phyloP scores from a whole-genome alignment of 2,113 vertebrate genomes.

The Vireo altiloquus region DNA sequence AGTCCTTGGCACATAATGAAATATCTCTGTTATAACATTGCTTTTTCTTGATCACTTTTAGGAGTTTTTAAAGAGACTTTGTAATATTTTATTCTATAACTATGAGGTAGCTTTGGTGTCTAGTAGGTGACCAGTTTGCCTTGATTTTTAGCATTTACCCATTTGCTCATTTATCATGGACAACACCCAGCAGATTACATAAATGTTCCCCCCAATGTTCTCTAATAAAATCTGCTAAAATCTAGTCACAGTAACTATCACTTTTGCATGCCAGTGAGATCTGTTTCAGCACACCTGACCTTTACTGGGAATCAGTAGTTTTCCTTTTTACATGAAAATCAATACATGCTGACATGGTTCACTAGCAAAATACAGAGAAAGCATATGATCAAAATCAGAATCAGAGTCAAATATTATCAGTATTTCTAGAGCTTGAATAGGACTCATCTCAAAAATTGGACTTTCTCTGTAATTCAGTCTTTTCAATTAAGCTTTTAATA shows the following conservation, averaged over 20 bases:
- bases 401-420: background rate
- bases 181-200: background rate
- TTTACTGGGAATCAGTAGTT: conserved; percentile 9
- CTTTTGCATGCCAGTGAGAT: background rate
- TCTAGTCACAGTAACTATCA: background rate
- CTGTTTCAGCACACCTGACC: background rate
- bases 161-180: background rate
- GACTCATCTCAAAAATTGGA: background rate
- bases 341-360: background rate
- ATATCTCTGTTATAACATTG: background rate
- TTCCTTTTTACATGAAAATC: background rate
- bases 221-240: background rate
- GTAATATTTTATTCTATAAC: background rate
- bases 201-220: background rate
- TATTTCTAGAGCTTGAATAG: conserved; percentile 1
- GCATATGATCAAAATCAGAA: background rate
- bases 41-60: background rate
- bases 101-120: background rate
- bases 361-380: background rate
- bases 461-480: background rate
- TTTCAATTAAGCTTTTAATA: background rate
- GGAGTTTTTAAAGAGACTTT: background rate
- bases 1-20: background rate
- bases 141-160: background rate
- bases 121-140: background rate